Evolutionary conservation across 2,113 vertebrate genomes (phyloP).

Genomic region (Macroglossus sobrinus): DNA sequence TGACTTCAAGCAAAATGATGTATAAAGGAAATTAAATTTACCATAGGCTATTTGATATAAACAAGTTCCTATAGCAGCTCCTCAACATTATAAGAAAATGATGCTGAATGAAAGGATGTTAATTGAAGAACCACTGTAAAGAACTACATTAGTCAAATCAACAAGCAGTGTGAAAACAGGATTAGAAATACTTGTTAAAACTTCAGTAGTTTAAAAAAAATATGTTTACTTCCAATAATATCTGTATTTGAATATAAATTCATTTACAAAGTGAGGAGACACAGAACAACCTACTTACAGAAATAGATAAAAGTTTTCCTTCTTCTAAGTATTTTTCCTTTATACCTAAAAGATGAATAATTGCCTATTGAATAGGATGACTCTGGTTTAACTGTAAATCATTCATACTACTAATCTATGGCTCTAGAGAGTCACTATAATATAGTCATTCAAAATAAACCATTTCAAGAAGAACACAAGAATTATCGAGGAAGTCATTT

Average conservation of each 20-base stretch:
- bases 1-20: neutral
- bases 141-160: neutral
- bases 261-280: neutral
- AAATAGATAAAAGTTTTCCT: neutral
- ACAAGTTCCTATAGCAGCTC: neutral
- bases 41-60: neutral
- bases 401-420: neutral
- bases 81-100: neutral
- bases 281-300: neutral
- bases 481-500: neutral
- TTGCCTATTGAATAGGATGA: neutral
- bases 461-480: neutral
- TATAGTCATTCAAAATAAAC: neutral
- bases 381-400: neutral
- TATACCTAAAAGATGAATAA: neutral
- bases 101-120: neutral
- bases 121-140: neutral
- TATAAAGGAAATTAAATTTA: neutral
- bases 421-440: neutral
- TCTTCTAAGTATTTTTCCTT: neutral
- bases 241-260: conserved; percentile 14
- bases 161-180: neutral
- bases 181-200: conserved; percentile 19
- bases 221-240: neutral
- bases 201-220: neutral